phyloP scores from a whole-genome alignment of 2,888 invertebrate species.

The Tubulanus polymorphus region DNA sequence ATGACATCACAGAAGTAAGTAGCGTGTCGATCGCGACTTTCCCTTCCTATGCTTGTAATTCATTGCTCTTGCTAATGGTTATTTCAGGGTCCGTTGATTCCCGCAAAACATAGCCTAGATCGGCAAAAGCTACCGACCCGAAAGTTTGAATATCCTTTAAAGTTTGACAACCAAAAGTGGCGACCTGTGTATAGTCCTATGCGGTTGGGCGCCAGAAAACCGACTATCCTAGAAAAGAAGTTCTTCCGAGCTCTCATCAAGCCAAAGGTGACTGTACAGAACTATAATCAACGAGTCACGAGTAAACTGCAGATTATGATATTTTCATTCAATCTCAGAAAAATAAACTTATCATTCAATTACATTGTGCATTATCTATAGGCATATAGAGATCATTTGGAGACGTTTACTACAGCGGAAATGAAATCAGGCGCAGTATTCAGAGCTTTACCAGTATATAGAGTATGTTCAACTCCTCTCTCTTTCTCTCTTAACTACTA shows the following conservation, averaged over 20 bases:
- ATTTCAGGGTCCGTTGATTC: conserved; percentile 37
- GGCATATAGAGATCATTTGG: conserved; percentile 44
- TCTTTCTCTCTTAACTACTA: background rate
- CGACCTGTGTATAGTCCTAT: conserved; percentile 35
- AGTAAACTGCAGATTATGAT: too few relatives aligned
- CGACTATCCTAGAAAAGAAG: conserved; percentile 42
- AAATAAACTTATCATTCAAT: too few relatives aligned
- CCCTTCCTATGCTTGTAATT: too few relatives aligned
- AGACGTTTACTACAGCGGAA: conserved; percentile 42
- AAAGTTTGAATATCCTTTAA: conserved; percentile 46
- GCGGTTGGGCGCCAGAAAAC: conserved; percentile 17
- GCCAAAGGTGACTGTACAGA: conserved; percentile 24
- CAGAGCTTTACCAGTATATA: conserved; percentile 47
- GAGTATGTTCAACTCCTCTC: conserved; percentile 26
- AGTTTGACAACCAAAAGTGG: conserved; percentile 47
- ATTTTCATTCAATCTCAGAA: too few relatives aligned
- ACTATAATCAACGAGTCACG: too few relatives aligned
- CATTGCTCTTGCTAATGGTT: background rate
- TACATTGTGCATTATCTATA: conserved; percentile 18
- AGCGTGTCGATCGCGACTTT: background rate
- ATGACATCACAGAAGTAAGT: conserved; percentile 48
- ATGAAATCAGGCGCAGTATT: conserved; percentile 45
- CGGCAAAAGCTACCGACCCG: conserved; percentile 35
- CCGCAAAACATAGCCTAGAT: conserved; percentile 30
- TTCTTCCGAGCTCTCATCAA: conserved; percentile 49